Conservation (phyloP, 2,888 invertebrate species). For the Oxycera nigricornis region DNA sequence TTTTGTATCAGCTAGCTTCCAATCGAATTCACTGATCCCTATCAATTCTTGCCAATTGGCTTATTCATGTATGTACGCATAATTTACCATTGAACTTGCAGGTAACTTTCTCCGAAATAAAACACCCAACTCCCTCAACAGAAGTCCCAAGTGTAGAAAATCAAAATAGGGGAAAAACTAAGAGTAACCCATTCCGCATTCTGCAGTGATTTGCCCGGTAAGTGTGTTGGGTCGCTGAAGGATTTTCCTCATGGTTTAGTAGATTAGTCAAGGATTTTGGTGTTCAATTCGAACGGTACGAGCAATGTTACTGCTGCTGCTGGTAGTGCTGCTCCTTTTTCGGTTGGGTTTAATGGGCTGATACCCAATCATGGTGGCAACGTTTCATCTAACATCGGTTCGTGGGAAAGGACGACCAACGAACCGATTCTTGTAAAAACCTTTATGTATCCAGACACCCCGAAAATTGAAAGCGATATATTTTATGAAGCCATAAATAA, state of each 20-base stretch:
- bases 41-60: no score
- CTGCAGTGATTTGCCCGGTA: neutral
- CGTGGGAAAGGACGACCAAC: conserved; percentile 33
- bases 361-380: neutral
- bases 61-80: no score
- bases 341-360: conserved; percentile 8
- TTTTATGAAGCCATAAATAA: conserved; percentile 46
- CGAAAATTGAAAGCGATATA: conserved; percentile 47
- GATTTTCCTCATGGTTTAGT: neutral
- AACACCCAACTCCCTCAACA: no score
- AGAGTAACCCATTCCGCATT: neutral
- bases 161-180: neutral
- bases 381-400: neutral
- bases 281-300: neutral
- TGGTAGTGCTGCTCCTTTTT: neutral
- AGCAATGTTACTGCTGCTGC: neutral
- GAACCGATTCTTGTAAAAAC: conserved; percentile 41
- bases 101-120: no score
- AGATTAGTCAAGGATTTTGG: neutral
- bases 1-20: no score
- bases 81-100: no score
- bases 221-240: neutral
- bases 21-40: no score
- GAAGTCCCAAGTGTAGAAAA: neutral
- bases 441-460: conserved; percentile 43